Evolutionary conservation across 2,888 invertebrate species (phyloP), one percentile per base, ranked within the genome.

Genomic region (Drosophila colorata): DNA sequence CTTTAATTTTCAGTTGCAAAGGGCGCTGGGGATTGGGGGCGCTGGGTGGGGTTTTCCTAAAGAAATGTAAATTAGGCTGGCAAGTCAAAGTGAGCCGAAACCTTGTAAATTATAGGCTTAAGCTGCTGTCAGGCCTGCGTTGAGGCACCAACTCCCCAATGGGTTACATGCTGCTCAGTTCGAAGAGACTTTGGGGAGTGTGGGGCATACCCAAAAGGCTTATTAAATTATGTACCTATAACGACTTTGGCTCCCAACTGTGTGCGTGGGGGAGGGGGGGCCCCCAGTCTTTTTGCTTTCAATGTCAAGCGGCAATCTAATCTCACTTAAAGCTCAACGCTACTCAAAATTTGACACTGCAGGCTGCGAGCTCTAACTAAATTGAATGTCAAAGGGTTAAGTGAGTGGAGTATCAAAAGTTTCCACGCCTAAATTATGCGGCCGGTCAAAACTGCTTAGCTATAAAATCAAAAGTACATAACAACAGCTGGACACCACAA

Each of bases 71-170:
- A 75, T 75, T 73, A 77, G 81, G 67, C 68, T 74, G 74, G 48
- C 74, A 88, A 87, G 86, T 87, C 86, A 88, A 73, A 73, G 65
- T 74, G 63, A 76, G 76, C 77, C 80, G 72, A 80, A 83, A 69
- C 85, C 85, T 82, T 89, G 88, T 85, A 85, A 89, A 85, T 87
- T 85, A 82, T 82, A 77, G 88, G 86, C 89, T 85, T 85, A 89
- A 82, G 73, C 71, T 74, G 58, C 60, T 41, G 60, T 49, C 56
- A 48, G 49, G 33, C 25, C 35, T 40, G 52, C 25, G 46, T 28
- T 28, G 28, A 28, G 28, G 9, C 33, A 55, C 40, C 49, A 57
- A 41, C 56, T 28, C 14, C 20, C 37, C 56, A 33, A 40, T 73
- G 80, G 80, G 87, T 69, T 88, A 55, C 56, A 83, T 59, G 86